phyloP scores from a whole-genome alignment of 2,888 invertebrate species.

The Drosophila atripex region DNA sequence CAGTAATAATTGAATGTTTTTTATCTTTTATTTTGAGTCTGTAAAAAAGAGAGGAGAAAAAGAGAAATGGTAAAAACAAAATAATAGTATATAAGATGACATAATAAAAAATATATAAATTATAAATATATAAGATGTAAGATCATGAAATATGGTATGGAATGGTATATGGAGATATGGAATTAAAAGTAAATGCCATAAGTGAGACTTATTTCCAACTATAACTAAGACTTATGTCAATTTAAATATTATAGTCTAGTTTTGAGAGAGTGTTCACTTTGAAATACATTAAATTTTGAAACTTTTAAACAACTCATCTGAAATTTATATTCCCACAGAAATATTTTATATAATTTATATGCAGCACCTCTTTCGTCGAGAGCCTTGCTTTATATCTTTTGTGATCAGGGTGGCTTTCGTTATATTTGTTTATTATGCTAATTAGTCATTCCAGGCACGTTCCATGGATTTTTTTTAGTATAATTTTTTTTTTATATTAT shows the following conservation, averaged over 20 bases:
- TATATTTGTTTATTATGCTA: conserved; percentile 52
- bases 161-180: background rate
- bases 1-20: conserved; percentile 18
- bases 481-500: conserved; percentile 18
- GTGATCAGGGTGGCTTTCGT: conserved; percentile 28
- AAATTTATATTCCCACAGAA: conserved; percentile 17
- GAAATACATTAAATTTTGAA: background rate
- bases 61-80: conserved; percentile 63
- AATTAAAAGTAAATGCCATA: no score
- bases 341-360: conserved; percentile 19
- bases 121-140: background rate
- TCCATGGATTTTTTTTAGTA: conserved; percentile 26
- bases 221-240: no score
- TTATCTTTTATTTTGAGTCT: conserved; percentile 55
- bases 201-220: background rate
- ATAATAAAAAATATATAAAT: conserved; percentile 17
- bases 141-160: conserved; percentile 4
- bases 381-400: conserved; percentile 10
- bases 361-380: conserved; percentile 18
- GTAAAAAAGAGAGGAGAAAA: conserved; percentile 53
- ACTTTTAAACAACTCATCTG: no score
- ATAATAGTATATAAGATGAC: conserved; percentile 64
- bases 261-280: conserved; percentile 10
- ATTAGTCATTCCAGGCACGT: conserved; percentile 63
- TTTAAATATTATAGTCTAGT: background rate